Evolutionary conservation across 2,113 vertebrate genomes (phyloP), one percentile per base, ranked within the genome.

Genomic region (Odontesthes bonariensis): DNA sequence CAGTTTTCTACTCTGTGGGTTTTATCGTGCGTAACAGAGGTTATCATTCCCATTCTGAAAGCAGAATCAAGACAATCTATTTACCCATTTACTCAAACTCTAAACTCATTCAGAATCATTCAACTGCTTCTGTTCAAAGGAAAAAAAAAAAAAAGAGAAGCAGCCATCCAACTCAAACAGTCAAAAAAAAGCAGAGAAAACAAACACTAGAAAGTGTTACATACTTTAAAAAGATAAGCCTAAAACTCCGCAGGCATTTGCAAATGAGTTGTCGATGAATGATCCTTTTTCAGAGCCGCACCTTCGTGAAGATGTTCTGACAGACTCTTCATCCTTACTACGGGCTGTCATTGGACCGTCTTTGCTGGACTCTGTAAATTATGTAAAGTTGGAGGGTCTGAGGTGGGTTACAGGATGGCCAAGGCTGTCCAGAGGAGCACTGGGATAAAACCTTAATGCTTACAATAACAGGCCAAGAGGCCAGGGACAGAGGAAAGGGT

Each of bases 231-330:
- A 87, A 73, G 69, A 85, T 80, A 85, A 86, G 77, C 75, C 69
- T 85, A 77, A 82, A 84, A 87, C 63, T 87, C 73, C 80, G 81
- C 86, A 89, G 90, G 85, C 86, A 87, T 89, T 84, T 82, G 83
- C 80, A 91, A 88, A 87, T 62, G 73, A 88, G 71, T 81, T 76
- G 1, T 91, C 52, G 84, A 89, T 80, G 81, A 88, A 87, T 74
- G 66, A 86, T 88, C 82, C 81, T 62, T 89, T 84, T 75, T 75
- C 66, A 77, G 59, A 77, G 82, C 77, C 74, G 75, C 70, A 81
- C 87, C 84, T 84, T 86, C 14, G 3, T 64, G 77, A 91, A 62
- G 80, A 72, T 65, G 23, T 56, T 84, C 86, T 49, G 77, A 86
- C 86, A 58, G 69, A 79, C 79, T 90, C 88, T 62, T 79, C 86